Evolutionary conservation across 2,113 vertebrate species (phyloP), one percentile per base, ranked within the genome.

Genomic region (Nettapus auritus): DNA sequence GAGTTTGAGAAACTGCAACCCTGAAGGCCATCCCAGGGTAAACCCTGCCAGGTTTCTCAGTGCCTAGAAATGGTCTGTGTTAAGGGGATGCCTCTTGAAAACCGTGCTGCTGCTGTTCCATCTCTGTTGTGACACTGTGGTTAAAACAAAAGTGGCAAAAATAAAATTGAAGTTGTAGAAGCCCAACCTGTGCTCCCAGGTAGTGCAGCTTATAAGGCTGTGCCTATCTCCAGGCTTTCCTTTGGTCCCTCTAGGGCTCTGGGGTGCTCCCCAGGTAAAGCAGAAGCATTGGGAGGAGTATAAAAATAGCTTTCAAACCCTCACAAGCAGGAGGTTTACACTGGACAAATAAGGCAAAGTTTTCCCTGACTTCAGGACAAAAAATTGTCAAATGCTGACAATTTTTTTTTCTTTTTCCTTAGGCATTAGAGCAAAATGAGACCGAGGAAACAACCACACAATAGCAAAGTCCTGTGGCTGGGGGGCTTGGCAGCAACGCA

Each of bases 81-180:
- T 46, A 82, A 90, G 74, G 38, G 82, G 44, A 9, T 78, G 6
- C 50, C 62, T 93, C 60, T 69, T 55, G 34, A 34, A 13, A 13
- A 60, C 86, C 7, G 3, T 36, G 20, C 4, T 6, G 34, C 3
- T 84, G 42, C 59, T 89, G 50, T 86, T 69, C 59, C 67, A 44
- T 69, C 89, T 81, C 34, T n/a, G 13, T 87, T 86, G 40, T 59
- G 82, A 94, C 83, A 87, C 36, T 88, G 46, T 63, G 42, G 82
- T 94, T 60, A 62, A 62, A 84, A 84, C 57, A 26, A 53, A 63
- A 15, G 6, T 36, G 74, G 67, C 91, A 92, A 92, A 78, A 94
- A 63, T 56, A 40, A 91, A 96, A 88, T 16, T 29, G 80, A 74
- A 21, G 20, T 55, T 93, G 90, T 91, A 96, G 88, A 88, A 93